Evolutionary conservation across 1,140 invertebrate species (phyloP).

Genomic region (Diorhabda sublineata): DNA sequence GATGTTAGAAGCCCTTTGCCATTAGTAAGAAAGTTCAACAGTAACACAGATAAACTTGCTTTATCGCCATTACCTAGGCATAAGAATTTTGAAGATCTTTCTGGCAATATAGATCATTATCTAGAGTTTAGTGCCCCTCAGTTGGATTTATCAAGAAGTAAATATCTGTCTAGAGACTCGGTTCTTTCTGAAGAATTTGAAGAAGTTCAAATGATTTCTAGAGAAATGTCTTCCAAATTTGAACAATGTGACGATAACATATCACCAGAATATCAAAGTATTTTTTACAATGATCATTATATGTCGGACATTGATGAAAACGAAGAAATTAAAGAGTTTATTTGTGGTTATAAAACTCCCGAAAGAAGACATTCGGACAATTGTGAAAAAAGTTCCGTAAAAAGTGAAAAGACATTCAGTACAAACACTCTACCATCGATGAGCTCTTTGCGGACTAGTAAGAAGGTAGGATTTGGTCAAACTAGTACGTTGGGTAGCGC

Average conservation of each 20-base stretch:
- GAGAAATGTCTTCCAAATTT: conserved; percentile 15
- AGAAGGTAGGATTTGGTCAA: not conserved
- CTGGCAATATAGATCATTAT: conserved; percentile 21
- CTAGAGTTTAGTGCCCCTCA: not conserved
- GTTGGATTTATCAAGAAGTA: conserved; percentile 23
- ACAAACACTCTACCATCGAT: conserved; percentile 28
- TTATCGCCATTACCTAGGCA: conserved; percentile 36
- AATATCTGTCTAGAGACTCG: conserved; percentile 37
- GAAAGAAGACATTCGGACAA: conserved; percentile 32
- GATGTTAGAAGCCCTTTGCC: conserved; percentile 15
- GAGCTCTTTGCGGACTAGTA: conserved; percentile 14
- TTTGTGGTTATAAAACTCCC: conserved; percentile 33
- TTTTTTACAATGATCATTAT: conserved; percentile 44
- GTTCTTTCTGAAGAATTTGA: conserved; percentile 40
- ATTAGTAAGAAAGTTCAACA: not conserved
- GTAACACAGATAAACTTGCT: conserved; percentile 18
- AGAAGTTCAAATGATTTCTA: conserved; percentile 38
- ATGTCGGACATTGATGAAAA: conserved; percentile 46
- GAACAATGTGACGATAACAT: conserved; percentile 11
- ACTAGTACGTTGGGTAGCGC: conserved; percentile 30
- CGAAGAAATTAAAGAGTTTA: conserved; percentile 43
- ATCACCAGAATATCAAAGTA: conserved; percentile 35
- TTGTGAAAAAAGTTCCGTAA: conserved; percentile 16
- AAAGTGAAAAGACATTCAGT: not conserved
- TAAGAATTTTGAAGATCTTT: conserved; percentile 31